Percentiles rank a stretch among this genome's conserved stretches.
Evolutionary conservation across 2,888 invertebrate genomes (phyloP).

Genomic region (Phlogophora meticulosa): DNA sequence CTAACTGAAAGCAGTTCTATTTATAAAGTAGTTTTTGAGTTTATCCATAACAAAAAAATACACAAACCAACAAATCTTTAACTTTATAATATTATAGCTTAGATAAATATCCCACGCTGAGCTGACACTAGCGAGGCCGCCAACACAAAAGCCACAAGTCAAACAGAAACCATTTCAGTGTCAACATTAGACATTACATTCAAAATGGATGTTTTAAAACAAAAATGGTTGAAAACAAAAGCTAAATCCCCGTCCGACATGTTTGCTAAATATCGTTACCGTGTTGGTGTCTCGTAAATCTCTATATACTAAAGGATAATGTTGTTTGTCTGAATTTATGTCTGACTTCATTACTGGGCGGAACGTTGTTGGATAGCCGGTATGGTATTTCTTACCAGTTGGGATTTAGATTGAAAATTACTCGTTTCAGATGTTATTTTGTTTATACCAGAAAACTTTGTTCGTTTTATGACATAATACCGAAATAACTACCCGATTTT

Average conservation of each 20-base stretch:
- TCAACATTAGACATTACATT: not conserved
- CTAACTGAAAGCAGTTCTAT: too few species aligned
- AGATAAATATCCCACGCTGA: too few species aligned
- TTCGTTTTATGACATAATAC: too few species aligned
- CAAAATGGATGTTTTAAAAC: slow-evolving; percentile 61
- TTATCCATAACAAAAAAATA: too few species aligned
- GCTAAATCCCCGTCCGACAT: slow-evolving; percentile 38
- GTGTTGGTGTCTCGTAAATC: slow-evolving; percentile 79
- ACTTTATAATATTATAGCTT: too few species aligned
- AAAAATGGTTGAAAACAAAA: slow-evolving; percentile 69
- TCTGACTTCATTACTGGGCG: slow-evolving; percentile 48
- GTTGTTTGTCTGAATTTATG: slow-evolving; percentile 76
- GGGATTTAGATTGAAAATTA: slow-evolving; percentile 6
- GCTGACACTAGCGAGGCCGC: too few species aligned
- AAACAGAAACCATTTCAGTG: slow-evolving; percentile 1
- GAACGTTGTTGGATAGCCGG: slow-evolving; percentile 24
- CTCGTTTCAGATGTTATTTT: too few species aligned
- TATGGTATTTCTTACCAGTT: slow-evolving; percentile 28
- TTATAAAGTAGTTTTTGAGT: too few species aligned
- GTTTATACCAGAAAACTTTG: too few species aligned
- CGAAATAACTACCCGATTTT: too few species aligned
- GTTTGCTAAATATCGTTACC: slow-evolving; percentile 75
- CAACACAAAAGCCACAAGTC: too few species aligned
- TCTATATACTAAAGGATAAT: slow-evolving; percentile 73
- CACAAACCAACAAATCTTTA: too few species aligned